phyloP scores from a whole-genome alignment of 2,797 vertebrate species.

The Sphaeramia orbicularis region DNA sequence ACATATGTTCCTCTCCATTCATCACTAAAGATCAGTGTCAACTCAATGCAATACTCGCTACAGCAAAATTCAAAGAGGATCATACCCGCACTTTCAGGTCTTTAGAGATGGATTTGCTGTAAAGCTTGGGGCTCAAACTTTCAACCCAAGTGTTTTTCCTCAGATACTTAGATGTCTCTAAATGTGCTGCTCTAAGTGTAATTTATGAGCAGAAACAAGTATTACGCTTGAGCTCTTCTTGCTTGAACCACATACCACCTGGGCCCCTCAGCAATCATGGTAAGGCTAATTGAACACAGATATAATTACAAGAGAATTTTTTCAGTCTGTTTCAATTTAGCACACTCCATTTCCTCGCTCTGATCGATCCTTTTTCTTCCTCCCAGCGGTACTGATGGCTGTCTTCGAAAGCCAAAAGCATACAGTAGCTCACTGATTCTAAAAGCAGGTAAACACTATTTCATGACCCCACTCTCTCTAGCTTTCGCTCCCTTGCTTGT shows the following conservation, averaged over 20 bases:
- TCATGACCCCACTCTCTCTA: not conserved
- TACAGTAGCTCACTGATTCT: conserved; percentile 3
- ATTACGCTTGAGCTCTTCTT: conserved; percentile 28
- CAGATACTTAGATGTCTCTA: not conserved
- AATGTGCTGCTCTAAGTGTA: conserved; percentile 4
- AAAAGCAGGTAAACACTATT: conserved; percentile 14
- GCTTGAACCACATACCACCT: conserved; percentile 25
- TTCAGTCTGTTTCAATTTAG: conserved; percentile 56
- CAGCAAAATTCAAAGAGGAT: conserved; percentile 26
- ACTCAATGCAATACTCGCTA: conserved; percentile 34
- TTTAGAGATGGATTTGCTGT: conserved; percentile 18
- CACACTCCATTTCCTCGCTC: conserved; percentile 52
- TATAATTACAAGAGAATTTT: conserved; percentile 50
- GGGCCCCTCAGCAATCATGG: conserved; percentile 53
- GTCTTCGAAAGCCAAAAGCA: conserved; percentile 22
- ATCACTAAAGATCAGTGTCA: conserved; percentile 52
- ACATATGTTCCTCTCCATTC: conserved; percentile 45
- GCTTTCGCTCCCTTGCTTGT: not conserved
- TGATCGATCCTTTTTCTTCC: conserved; percentile 31
- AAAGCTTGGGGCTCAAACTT: conserved; percentile 2
- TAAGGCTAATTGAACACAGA: conserved; percentile 63
- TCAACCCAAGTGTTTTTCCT: not conserved
- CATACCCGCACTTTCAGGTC: not conserved
- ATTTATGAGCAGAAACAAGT: conserved; percentile 26
- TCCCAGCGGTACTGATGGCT: conserved; percentile 16